A percentile compares a stretch with the other conserved stretches of the same genome.
phyloP scores from a whole-genome alignment of 1,140 invertebrate species.

The Nasonia vitripennis region DNA sequence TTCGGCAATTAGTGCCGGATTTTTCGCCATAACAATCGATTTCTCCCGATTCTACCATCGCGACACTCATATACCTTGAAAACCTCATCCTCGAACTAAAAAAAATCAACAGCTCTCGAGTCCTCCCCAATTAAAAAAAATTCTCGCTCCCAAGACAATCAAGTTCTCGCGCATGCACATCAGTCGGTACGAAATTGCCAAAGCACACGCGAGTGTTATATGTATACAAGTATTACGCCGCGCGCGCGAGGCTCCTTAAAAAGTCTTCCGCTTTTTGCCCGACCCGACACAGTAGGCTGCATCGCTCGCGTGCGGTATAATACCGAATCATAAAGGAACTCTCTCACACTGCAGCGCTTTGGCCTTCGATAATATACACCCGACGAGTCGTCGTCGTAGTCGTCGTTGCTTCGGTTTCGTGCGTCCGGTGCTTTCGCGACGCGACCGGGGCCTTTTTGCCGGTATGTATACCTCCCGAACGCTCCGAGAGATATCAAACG shows the following conservation, averaged over 20 bases:
- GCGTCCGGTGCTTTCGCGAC: slow-evolving; percentile 14
- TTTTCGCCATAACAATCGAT: neutral
- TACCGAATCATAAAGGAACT: slow-evolving; percentile 5
- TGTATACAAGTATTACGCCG: neutral
- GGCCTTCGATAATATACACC: neutral
- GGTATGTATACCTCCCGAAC: neutral
- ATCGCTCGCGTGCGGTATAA: neutral
- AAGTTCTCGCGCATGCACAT: neutral
- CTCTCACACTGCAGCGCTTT: neutral
- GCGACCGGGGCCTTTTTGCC: neutral
- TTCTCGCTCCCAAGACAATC: neutral
- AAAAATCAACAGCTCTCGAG: too few relatives aligned
- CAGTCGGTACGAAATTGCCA: neutral
- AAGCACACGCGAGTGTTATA: neutral
- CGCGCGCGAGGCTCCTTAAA: neutral
- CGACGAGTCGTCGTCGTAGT: neutral
- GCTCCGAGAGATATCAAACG: slow-evolving; percentile 23
- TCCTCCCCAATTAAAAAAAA: neutral
- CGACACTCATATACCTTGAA: too few relatives aligned
- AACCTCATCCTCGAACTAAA: too few relatives aligned
- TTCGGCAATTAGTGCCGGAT: neutral
- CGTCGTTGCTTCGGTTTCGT: neutral
- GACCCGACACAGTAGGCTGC: neutral
- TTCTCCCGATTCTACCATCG: neutral
- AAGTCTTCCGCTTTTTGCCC: neutral